A percentile compares a stretch with the other conserved stretches of the same genome.
Evolutionary conservation across 1,140 invertebrate species (phyloP).

Genomic region (Aphelenchoides fujianensis): DNA sequence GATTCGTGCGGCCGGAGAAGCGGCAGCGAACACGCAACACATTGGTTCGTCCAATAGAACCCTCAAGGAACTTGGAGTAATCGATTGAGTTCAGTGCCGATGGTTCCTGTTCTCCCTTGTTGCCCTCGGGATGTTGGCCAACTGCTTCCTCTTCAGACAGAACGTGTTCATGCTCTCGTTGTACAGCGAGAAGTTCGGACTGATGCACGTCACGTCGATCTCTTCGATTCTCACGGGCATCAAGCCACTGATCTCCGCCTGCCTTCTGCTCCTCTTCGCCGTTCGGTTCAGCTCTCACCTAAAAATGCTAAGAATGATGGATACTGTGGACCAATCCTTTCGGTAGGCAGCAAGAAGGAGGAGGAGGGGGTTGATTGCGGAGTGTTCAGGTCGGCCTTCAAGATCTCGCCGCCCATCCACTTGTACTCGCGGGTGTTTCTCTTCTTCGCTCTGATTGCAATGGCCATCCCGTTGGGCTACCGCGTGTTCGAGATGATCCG

Average conservation of each 20-base stretch:
- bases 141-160: constrained; percentile 27
- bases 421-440: constrained; percentile 41
- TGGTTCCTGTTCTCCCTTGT: neutral
- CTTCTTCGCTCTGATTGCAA: constrained; percentile 22
- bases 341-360: constrained; percentile 3
- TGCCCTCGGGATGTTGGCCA: constrained; percentile 9
- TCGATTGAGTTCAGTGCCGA: neutral
- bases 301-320: constrained; percentile 45
- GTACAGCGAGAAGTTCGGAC: constrained; percentile 43
- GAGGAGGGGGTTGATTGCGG: neutral
- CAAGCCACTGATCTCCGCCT: constrained; percentile 49
- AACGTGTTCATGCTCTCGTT: constrained; percentile 20
- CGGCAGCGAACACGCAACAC: neutral
- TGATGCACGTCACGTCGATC: constrained; percentile 52
- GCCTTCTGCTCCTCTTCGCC: constrained; percentile 43
- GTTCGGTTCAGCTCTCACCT: constrained; percentile 39
- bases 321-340: constrained; percentile 27
- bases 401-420: constrained; percentile 37
- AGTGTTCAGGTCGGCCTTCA: constrained; percentile 41
- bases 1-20: constrained; percentile 3
- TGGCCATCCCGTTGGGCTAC: constrained; percentile 38
- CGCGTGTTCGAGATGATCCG: constrained; percentile 34
- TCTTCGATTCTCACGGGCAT: constrained; percentile 54
- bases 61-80: neutral
- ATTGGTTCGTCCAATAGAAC: constrained; percentile 10